A percentile compares a stretch with the other conserved stretches of the same genome.
Evolutionary conservation across 2,113 vertebrate species (phyloP).

Genomic region (Triplophysa rosa): DNA sequence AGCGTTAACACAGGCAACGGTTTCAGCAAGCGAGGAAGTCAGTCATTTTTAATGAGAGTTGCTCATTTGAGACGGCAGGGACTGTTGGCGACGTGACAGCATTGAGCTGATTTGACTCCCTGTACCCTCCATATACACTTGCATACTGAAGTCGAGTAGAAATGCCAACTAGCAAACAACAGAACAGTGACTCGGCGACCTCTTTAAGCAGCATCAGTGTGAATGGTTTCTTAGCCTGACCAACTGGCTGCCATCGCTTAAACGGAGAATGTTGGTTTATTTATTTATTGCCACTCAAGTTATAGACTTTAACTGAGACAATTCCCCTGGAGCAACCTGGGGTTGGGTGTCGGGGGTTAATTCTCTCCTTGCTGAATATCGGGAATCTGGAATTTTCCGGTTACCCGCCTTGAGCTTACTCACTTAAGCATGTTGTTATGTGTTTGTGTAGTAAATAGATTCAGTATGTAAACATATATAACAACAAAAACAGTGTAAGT

Average conservation of each 20-base stretch:
- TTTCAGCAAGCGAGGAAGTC: neutral
- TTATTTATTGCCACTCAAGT: neutral
- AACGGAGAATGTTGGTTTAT: neutral
- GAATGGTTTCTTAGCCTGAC: neutral
- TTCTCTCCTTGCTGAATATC: no score
- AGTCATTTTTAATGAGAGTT: neutral
- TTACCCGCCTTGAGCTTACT: no score
- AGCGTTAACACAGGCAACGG: neutral
- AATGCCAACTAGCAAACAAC: neutral
- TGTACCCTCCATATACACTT: neutral
- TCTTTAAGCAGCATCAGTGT: neutral
- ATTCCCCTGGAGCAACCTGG: neutral
- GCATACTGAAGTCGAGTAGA: neutral
- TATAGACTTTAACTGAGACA: neutral
- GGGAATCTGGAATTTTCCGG: no score
- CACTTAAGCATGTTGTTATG: no score
- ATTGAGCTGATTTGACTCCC: neutral
- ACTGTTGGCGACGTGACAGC: neutral
- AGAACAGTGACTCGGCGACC: neutral
- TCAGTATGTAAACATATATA: no score
- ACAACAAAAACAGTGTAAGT: no score
- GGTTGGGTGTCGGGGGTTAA: no score
- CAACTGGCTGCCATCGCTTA: neutral
- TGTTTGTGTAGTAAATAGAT: neutral
- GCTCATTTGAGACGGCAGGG: neutral